These are phyloP conservation scores for Sinotaia quadrata DNA, from an alignment of 2,888 invertebrate species.

Conservation along the genomic window DNA sequence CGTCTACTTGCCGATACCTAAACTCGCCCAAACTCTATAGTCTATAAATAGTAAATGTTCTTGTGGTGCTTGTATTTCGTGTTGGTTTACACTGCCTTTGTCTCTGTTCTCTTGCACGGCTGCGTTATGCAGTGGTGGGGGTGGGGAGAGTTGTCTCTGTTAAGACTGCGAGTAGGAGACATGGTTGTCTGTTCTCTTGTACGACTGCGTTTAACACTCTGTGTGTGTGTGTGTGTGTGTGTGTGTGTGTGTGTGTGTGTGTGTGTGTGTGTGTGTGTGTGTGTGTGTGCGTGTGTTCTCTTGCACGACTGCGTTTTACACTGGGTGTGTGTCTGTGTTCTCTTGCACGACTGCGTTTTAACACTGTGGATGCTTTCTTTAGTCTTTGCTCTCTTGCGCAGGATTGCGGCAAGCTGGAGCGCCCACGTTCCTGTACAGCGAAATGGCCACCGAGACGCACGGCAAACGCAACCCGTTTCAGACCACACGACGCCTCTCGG, in stretches of 20 bases:
- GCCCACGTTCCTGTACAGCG: constrained; percentile 34
- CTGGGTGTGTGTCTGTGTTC: too few relatives aligned
- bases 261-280: background rate
- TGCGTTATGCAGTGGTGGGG: background rate
- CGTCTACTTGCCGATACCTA: too few relatives aligned
- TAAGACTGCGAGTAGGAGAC: background rate
- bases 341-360: background rate
- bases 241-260: background rate
- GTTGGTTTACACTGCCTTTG: too few relatives aligned
- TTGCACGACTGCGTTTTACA: background rate
- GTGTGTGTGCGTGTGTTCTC: background rate
- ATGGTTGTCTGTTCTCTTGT: background rate
- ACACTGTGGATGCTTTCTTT: background rate
- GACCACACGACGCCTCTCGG: background rate
- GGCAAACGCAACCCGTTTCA: constrained; percentile 1
- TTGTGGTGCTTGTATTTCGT: too few relatives aligned
- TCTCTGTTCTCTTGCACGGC: background rate
- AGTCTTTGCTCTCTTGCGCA: background rate
- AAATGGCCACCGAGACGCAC: constrained; percentile 29
- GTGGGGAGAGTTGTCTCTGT: background rate
- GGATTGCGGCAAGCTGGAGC: constrained; percentile 18
- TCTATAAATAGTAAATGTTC: too few relatives aligned
- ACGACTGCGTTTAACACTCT: background rate
- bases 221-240: background rate
- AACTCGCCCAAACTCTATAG: too few relatives aligned